Conservation (phyloP, 1,140 invertebrate species). For the Drosophila sturtevanti region DNA sequence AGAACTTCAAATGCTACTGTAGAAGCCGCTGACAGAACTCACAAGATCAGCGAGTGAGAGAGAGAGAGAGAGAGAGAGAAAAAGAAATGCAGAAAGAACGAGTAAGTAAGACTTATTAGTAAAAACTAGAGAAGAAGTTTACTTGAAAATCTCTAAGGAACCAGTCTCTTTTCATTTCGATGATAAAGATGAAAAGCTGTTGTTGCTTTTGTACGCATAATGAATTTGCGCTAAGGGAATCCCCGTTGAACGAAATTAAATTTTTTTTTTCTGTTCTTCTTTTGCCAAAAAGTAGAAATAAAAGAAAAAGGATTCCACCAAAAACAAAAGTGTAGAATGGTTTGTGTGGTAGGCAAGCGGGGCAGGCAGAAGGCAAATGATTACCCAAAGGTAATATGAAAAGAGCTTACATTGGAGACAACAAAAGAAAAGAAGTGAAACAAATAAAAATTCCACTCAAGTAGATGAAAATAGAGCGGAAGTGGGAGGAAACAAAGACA, state of each 20-base stretch:
- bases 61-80: not conserved
- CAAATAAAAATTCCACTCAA: conserved; percentile 78
- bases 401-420: conserved; percentile 15
- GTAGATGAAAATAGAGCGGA: conserved; percentile 72
- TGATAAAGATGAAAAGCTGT: conserved; percentile 20
- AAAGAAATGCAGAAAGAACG: not conserved
- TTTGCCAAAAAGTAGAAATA: conserved; percentile 55
- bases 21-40: conserved; percentile 52
- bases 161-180: not conserved
- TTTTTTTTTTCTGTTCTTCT: not conserved
- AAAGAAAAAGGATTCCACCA: conserved; percentile 33
- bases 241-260: conserved; percentile 10
- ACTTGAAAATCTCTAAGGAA: not conserved
- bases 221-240: conserved; percentile 50
- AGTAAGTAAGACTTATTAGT: too few species aligned
- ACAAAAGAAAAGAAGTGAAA: conserved; percentile 26
- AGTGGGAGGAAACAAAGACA: conserved; percentile 47
- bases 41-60: conserved; percentile 14
- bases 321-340: conserved; percentile 7
- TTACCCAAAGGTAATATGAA: conserved; percentile 69
- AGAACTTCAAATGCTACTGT: conserved; percentile 61
- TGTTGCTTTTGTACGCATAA: conserved; percentile 22
- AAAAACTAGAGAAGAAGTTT: not conserved
- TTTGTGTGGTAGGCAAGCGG: not conserved
- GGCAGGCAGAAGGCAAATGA: conserved; percentile 36